Evolutionary conservation across 2,797 vertebrate genomes (phyloP).

Genomic region (Loriculus beryllinus): DNA sequence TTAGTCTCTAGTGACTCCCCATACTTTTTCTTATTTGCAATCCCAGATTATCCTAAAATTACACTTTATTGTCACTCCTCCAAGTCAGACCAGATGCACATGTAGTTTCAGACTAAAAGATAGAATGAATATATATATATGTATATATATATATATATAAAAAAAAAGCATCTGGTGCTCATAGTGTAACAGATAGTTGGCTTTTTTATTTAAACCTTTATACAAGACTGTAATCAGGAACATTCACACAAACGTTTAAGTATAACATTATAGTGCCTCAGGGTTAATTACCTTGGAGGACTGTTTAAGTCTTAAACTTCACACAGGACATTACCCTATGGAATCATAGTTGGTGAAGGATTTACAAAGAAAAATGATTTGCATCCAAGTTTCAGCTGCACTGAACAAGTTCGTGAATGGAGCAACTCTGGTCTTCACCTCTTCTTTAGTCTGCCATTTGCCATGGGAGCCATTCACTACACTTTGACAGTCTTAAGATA

Average conservation of each 20-base stretch:
- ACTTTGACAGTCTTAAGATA: background rate
- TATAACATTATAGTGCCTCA: background rate
- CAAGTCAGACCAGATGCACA: background rate
- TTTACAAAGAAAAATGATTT: background rate
- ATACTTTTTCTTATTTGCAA: background rate
- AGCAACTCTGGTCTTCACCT: background rate
- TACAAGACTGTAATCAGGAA: background rate
- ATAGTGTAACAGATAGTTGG: background rate
- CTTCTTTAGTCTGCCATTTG: background rate
- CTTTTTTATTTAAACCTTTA: background rate
- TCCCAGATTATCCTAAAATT: background rate
- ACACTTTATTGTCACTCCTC: background rate
- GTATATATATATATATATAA: background rate
- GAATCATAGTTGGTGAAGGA: background rate
- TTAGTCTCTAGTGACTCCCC: background rate
- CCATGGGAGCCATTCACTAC: fast-evolving
- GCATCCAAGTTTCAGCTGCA: background rate
- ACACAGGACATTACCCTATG: background rate
- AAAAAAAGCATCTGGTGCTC: background rate
- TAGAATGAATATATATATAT: background rate
- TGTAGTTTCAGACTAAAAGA: background rate
- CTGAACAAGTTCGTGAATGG: background rate
- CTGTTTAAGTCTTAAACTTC: background rate
- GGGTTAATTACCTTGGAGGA: background rate
- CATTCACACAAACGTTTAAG: background rate